Conservation (phyloP, 2,888 invertebrate species). For the Drosophila atripex region DNA sequence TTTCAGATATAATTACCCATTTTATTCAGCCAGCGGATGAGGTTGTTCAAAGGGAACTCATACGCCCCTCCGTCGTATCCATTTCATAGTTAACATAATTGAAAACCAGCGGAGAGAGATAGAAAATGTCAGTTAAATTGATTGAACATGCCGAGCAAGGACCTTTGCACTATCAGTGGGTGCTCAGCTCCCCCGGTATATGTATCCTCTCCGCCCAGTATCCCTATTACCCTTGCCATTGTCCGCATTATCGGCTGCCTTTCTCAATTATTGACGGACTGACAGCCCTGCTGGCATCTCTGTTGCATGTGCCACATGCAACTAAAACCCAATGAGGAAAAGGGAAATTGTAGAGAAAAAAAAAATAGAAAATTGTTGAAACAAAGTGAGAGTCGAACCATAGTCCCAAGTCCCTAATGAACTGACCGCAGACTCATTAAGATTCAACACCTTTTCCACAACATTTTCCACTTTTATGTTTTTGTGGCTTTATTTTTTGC, state of each 20-base stretch:
- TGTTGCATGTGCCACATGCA: conserved; percentile 14
- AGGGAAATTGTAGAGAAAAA: not conserved
- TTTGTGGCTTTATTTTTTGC: not conserved
- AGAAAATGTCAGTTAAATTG: conserved; percentile 49
- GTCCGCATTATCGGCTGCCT: conserved; percentile 6
- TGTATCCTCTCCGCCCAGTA: too few species aligned
- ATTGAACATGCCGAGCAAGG: conserved; percentile 52
- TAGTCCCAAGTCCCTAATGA: conserved; percentile 8
- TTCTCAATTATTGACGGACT: conserved; percentile 19
- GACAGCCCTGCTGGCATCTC: conserved; percentile 18
- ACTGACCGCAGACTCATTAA: conserved; percentile 8
- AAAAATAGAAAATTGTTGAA: not conserved
- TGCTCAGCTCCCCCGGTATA: not conserved
- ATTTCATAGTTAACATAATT: conserved; percentile 37
- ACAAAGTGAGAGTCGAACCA: not conserved
- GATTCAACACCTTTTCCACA: not conserved
- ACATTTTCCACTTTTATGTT: not conserved
- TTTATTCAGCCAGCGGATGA: not conserved
- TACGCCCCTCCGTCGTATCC: not conserved
- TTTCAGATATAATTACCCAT: conserved; percentile 2
- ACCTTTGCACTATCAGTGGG: conserved; percentile 14
- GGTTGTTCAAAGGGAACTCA: not conserved
- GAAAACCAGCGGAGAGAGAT: conserved; percentile 9
- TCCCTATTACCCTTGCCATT: not conserved
- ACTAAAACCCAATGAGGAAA: not conserved